These are phyloP conservation scores for Metellina segmentata DNA, from an alignment of 2,888 invertebrate species.

Conservation along the genomic window DNA sequence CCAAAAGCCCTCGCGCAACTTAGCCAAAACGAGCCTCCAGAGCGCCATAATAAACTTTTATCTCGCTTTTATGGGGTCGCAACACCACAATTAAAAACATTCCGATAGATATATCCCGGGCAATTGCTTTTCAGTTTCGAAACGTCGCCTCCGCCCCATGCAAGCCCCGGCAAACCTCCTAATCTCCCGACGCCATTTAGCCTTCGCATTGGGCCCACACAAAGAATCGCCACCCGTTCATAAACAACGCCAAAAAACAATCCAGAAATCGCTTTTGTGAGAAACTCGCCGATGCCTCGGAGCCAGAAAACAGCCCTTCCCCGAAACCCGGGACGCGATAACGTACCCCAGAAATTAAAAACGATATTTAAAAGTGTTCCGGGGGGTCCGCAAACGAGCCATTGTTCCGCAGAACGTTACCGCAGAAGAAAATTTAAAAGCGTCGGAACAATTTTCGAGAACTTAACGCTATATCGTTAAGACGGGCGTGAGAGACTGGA, in stretches of 20 bases:
- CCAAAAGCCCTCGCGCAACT: conserved; percentile 33
- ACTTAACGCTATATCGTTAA: conserved; percentile 71
- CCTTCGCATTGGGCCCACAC: conserved; percentile 11
- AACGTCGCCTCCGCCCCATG: conserved; percentile 18
- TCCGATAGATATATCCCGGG: conserved; percentile 65
- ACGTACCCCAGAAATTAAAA: conserved; percentile 74
- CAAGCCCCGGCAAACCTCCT: conserved; percentile 36
- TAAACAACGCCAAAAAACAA: conserved; percentile 72
- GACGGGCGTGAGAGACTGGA: conserved; percentile 16
- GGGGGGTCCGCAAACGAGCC: conserved; percentile 64
- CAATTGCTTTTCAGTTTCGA: conserved; percentile 71
- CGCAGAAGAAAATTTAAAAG: conserved; percentile 76
- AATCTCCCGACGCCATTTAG: conserved; percentile 69
- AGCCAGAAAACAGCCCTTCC: conserved; percentile 28
- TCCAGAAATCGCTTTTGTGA: conserved; percentile 51
- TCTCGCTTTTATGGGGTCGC: conserved; percentile 73
- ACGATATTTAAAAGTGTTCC: conserved; percentile 74
- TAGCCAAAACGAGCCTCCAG: conserved; percentile 45
- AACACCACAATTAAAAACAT: conserved; percentile 72
- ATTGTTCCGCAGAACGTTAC: conserved; percentile 75
- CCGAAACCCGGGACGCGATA: conserved; percentile 42
- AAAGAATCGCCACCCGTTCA: conserved; percentile 65
- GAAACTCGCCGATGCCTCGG: conserved; percentile 43
- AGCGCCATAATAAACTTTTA: conserved; percentile 70
- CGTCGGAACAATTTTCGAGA: conserved; percentile 64